A percentile compares a stretch with the other conserved stretches of the same genome.
phyloP scores from a whole-genome alignment of 2,888 invertebrate genomes.

The Chrysodeixis includens region DNA sequence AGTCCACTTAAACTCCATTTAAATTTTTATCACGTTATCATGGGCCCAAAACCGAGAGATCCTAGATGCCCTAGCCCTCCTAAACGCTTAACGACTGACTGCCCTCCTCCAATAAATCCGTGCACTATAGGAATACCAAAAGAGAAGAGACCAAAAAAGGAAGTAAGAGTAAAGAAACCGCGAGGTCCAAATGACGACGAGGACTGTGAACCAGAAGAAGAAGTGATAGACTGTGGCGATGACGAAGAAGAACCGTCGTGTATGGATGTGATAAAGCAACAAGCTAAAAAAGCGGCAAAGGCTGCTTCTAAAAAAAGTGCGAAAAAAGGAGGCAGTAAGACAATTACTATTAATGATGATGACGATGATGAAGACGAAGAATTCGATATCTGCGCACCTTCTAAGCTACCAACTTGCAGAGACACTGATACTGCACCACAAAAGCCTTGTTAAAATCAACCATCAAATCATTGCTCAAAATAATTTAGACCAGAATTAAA shows the following conservation, averaged over 20 bases:
- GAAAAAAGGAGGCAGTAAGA: neutral
- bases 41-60: neutral
- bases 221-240: neutral
- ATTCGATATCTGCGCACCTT: neutral
- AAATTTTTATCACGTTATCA: no score
- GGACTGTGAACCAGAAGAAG: neutral
- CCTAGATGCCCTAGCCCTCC: slow-evolving; percentile 9
- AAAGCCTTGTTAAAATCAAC: slow-evolving; percentile 5
- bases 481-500: neutral
- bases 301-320: neutral
- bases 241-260: neutral
- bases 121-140: neutral
- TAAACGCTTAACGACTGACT: neutral
- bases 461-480: neutral
- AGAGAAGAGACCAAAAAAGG: neutral
- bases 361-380: slow-evolving; percentile 3
- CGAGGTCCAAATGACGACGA: neutral
- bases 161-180: neutral
- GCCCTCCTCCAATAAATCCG: slow-evolving; percentile 15
- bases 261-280: neutral
- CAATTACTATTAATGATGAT: neutral
- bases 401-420: slow-evolving; percentile 9
- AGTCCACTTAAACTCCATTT: no score
- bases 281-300: neutral
- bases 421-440: slow-evolving; percentile 3